A percentile compares a stretch with the other conserved stretches of the same genome.
Conservation (phyloP, 2,888 invertebrate species). For the Lucinisca nassula region DNA sequence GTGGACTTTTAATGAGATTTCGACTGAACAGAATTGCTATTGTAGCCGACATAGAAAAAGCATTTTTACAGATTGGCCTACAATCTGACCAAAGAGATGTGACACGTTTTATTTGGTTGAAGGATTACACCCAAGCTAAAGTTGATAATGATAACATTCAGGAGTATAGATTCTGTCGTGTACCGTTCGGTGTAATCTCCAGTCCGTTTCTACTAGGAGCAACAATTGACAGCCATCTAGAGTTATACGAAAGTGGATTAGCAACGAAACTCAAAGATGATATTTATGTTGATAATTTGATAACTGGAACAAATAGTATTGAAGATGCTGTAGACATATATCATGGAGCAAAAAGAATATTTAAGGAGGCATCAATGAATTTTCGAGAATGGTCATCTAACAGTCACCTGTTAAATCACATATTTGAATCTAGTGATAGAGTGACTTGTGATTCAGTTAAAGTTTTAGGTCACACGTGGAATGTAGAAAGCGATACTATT, state of each 20-base stretch:
- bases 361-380: slow-evolving; percentile 21
- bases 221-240: not conserved
- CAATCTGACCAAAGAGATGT: slow-evolving; percentile 10
- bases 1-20: slow-evolving; percentile 13
- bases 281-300: not conserved
- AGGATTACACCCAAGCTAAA: not conserved
- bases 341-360: not conserved
- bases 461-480: slow-evolving; percentile 17
- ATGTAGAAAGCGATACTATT: slow-evolving; percentile 8
- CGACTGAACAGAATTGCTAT: not conserved
- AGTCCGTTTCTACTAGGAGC: not conserved
- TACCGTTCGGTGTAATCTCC: not conserved
- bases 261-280: not conserved
- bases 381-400: slow-evolving; percentile 23
- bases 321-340: not conserved
- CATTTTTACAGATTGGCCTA: slow-evolving; percentile 22
- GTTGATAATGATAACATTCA: not conserved
- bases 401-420: not conserved
- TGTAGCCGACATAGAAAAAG: slow-evolving; percentile 29
- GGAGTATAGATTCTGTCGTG: not conserved
- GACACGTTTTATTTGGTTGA: slow-evolving; percentile 31
- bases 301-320: not conserved
- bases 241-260: not conserved
- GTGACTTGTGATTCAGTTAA: not conserved
- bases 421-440: not conserved